Conservation (phyloP, 23 tunicate species). For the Halocynthia roretzi region DNA sequence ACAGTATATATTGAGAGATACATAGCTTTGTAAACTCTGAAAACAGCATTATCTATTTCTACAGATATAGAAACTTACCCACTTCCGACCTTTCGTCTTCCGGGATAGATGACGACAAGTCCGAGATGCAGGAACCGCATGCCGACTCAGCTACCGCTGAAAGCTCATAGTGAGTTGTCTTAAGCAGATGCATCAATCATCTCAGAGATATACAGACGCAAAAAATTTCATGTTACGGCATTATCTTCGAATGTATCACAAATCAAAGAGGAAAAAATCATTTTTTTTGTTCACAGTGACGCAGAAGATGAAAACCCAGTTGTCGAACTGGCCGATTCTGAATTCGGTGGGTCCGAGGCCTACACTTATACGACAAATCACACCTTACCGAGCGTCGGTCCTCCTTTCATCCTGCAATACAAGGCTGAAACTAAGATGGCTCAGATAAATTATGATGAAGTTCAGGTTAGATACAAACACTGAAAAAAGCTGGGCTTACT, state of each 20-base stretch:
- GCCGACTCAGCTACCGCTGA: too few relatives aligned
- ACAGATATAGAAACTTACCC: constrained; percentile 10
- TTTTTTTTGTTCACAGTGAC: background rate
- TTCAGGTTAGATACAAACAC: constrained; percentile 19
- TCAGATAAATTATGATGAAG: constrained; percentile 28
- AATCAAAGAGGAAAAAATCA: too few relatives aligned
- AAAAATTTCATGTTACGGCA: too few relatives aligned
- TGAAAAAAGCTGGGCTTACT: background rate
- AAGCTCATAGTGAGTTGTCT: too few relatives aligned
- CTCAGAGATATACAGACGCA: too few relatives aligned
- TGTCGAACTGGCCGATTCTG: background rate
- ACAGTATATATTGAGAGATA: too few relatives aligned
- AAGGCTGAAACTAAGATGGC: constrained; percentile 56
- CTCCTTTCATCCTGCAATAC: constrained; percentile 64
- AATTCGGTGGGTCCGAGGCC: constrained; percentile 14
- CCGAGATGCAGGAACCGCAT: too few relatives aligned
- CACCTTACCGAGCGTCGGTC: constrained; percentile 37
- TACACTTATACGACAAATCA: constrained; percentile 18
- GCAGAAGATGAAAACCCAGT: constrained; percentile 30
- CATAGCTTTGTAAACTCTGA: too few relatives aligned
- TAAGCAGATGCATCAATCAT: too few relatives aligned
- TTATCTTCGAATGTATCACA: too few relatives aligned
- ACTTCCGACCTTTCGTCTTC: constrained; percentile 36
- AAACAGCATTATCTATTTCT: background rate
- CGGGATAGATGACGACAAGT: constrained; percentile 19